Evolutionary conservation across 2,888 invertebrate species (phyloP), one percentile per base, ranked within the genome.

Genomic region (Oscheius onirici): DNA sequence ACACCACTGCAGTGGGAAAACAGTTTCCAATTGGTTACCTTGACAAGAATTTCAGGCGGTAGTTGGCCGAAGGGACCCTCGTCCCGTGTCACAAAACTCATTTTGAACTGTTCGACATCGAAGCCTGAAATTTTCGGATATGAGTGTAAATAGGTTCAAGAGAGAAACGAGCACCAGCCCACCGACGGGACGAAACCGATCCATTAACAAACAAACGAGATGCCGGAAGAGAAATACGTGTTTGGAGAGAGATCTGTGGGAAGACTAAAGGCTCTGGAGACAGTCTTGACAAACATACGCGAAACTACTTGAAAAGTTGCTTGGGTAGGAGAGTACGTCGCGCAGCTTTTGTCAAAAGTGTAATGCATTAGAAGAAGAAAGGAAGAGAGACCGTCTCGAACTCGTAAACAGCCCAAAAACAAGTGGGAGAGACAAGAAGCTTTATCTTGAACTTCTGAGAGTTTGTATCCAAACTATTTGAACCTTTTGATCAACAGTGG

Each of bases 1-100:
- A 34, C n/a, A 34, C 34, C 34, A 34, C 34, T 34, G 5, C n/a
- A n/a, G n/a, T n/a, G n/a, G n/a, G n/a, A 43, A 11, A 46, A 20
- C 46, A 46, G 46, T 46, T 46, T 20, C 46, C 34, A 46, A n/a
- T n/a, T 34, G 34, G 8, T 34, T 15, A 61, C 66, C 24, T 66
- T 66, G 54, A 52, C 66, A n/a, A 66, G 66, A 22, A 66, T 17
- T 52, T 66, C 66, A 1, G 52, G 17, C 3, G 66, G 66, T 20
- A 52, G 41, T 34, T 17, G 41, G 13, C 49, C 26, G 20, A 63
- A 26, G n/a, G 49, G 63, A 24, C 63, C 49, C 49, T 60, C 60
- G 41, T 55, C 55, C 15, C 26, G 1, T 10, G 28, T 24, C 11
- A 2, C 3, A 2, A 8, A 26, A 26, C 55, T 60, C 60, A 60